Evolutionary conservation across 1,140 invertebrate species (phyloP).

Genomic region (Colletes gigas): DNA sequence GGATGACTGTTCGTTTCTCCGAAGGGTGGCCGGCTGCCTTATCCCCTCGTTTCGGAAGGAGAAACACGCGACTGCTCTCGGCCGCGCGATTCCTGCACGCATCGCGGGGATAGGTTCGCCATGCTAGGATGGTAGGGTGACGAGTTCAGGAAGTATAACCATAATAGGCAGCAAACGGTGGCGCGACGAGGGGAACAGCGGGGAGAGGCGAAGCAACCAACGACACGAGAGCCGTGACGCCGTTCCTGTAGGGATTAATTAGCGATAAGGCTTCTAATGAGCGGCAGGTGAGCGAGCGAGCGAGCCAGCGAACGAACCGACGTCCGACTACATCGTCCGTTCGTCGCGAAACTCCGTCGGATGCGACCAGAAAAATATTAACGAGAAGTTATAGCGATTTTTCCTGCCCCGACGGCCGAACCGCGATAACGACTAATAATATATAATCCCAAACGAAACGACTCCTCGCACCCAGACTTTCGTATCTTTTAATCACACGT

Average conservation of each 20-base stretch:
- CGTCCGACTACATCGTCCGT: background rate
- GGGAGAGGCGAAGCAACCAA: constrained; percentile 67
- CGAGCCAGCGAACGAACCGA: constrained; percentile 15
- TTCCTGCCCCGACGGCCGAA: background rate
- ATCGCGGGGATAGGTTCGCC: constrained; percentile 33
- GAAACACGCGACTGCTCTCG: constrained; percentile 36
- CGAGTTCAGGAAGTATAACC: constrained; percentile 67
- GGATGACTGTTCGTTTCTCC: constrained; percentile 46
- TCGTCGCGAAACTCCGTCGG: background rate
- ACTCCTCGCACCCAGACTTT: no score
- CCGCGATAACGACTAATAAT: no score
- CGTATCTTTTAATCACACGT: no score
- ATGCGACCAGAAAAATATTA: background rate
- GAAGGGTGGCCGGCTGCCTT: constrained; percentile 15
- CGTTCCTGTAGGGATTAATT: constrained; percentile 80
- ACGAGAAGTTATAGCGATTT: constrained; percentile 4
- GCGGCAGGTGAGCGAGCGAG: constrained; percentile 77
- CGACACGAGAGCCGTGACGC: constrained; percentile 80
- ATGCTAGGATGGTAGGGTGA: constrained; percentile 57
- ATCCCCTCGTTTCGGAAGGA: constrained; percentile 46
- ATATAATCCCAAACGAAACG: background rate
- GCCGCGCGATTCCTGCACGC: constrained; percentile 50
- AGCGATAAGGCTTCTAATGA: constrained; percentile 82
- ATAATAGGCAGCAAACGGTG: constrained; percentile 54
- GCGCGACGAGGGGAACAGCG: constrained; percentile 5